phyloP scores from a whole-genome alignment of 2,113 vertebrate species.

The Semnornis frantzii region DNA sequence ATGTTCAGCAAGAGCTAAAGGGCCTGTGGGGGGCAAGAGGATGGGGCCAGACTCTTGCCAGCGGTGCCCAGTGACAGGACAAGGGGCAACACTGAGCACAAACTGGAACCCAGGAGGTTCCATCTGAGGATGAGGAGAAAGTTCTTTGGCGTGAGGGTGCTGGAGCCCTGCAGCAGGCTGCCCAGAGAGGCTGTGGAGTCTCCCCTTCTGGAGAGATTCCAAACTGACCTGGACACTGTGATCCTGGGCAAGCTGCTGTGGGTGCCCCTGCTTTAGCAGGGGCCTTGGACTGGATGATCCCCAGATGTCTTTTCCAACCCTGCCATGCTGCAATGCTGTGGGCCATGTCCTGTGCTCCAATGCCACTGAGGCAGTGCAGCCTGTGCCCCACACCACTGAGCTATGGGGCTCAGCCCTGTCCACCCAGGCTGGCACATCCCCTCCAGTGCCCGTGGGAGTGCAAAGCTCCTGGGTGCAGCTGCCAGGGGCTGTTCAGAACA shows the following conservation, averaged over 20 bases:
- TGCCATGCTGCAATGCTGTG: background rate
- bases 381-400: background rate
- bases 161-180: background rate
- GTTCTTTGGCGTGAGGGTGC: too few species aligned
- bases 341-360: background rate
- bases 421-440: background rate
- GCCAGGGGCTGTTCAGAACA: background rate
- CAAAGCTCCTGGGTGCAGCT: background rate
- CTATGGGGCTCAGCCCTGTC: background rate
- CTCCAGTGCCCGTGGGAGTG: accelerated
- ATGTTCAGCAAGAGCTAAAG: too few species aligned
- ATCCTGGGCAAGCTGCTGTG: background rate
- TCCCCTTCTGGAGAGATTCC: background rate
- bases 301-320: background rate
- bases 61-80: too few species aligned
- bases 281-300: background rate
- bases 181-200: background rate
- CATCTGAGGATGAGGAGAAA: too few species aligned
- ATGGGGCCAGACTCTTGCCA: too few species aligned
- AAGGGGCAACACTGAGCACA: too few species aligned
- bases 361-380: background rate
- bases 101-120: too few species aligned
- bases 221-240: background rate
- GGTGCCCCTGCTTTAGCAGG: background rate
- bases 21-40: too few species aligned